Evolutionary conservation across 2,113 vertebrate genomes (phyloP).

Genomic region (Emydura subglobosa): DNA sequence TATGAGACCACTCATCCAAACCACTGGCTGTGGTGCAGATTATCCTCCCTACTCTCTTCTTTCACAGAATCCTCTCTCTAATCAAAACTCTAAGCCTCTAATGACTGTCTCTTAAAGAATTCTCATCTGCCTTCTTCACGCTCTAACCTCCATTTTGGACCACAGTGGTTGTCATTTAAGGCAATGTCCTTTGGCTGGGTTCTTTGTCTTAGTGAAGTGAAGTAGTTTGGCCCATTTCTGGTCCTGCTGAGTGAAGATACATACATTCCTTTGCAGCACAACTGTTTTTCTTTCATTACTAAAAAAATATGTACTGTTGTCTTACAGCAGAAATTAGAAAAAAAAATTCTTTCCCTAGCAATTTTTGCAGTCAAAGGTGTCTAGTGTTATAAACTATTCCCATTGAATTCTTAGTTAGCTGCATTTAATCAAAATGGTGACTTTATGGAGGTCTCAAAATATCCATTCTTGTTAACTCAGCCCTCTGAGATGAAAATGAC

Average conservation of each 20-base stretch:
- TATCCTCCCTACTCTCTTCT: conserved; percentile 25
- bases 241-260: background rate
- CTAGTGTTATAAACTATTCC: background rate
- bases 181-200: background rate
- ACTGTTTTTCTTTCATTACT: background rate
- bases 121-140: background rate
- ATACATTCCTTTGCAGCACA: background rate
- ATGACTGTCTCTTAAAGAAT: background rate
- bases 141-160: background rate
- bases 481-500: background rate
- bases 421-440: background rate
- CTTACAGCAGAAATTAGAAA: background rate
- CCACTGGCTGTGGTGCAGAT: conserved; percentile 18
- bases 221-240: background rate
- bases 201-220: background rate
- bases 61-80: background rate
- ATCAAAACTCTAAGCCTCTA: background rate
- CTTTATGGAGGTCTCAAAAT: background rate
- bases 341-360: background rate
- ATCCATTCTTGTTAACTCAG: background rate
- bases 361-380: background rate
- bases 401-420: background rate
- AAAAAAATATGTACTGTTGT: background rate
- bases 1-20: conserved; percentile 46
- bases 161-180: background rate